phyloP scores from a whole-genome alignment of 2,113 vertebrate genomes.

The Clarias magur region DNA sequence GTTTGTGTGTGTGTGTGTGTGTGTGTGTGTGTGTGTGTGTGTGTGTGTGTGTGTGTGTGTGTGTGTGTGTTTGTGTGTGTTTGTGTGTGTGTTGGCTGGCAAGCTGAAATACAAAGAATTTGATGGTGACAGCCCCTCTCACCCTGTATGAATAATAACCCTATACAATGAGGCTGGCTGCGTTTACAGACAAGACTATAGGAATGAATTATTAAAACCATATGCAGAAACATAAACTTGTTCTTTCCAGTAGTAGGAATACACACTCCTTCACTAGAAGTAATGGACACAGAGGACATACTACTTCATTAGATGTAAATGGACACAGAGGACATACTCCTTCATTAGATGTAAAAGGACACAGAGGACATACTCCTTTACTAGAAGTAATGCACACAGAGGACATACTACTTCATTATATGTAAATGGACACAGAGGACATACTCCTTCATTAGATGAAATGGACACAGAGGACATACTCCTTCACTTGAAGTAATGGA shows the following conservation, averaged over 20 bases:
- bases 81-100: neutral
- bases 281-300: too few relatives aligned
- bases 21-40: neutral
- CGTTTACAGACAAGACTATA: neutral
- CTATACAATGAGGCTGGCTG: neutral
- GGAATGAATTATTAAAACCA: neutral
- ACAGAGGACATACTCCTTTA: too few relatives aligned
- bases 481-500: too few relatives aligned
- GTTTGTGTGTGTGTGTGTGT: neutral
- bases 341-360: too few relatives aligned
- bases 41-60: neutral
- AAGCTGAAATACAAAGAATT: neutral
- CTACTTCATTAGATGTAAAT: too few relatives aligned
- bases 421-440: too few relatives aligned
- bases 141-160: slow-evolving; percentile 12
- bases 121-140: neutral
- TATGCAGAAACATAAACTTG: neutral
- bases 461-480: too few relatives aligned
- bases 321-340: too few relatives aligned
- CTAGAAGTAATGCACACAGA: too few relatives aligned
- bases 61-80: neutral
- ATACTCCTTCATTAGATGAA: too few relatives aligned
- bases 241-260: neutral
- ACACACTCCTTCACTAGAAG: neutral
- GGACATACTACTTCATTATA: too few relatives aligned